Percentiles rank a stretch among this genome's conserved stretches.
Conservation (phyloP, 1,140 invertebrate species). For the Zophobas atratus region DNA sequence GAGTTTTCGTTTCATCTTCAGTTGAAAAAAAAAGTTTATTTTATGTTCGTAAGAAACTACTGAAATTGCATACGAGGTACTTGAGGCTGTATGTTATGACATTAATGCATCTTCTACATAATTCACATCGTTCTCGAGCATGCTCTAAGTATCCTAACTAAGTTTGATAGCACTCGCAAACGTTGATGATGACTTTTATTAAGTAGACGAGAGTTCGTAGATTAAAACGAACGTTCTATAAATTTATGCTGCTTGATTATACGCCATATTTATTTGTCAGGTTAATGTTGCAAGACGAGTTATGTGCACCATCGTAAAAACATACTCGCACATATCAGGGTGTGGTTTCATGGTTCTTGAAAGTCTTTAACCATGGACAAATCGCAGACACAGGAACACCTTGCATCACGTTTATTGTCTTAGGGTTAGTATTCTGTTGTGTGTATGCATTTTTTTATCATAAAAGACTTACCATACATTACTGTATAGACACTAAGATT, state of each 20-base stretch:
- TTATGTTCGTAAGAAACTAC: conserved; percentile 14
- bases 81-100: conserved; percentile 25
- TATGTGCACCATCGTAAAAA: conserved; percentile 35
- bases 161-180: conserved; percentile 26
- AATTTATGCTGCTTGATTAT: conserved; percentile 33
- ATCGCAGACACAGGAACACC: background rate
- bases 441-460: too few species aligned
- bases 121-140: conserved; percentile 30
- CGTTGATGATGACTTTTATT: conserved; percentile 33
- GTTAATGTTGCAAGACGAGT: conserved; percentile 33
- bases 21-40: too few species aligned
- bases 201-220: conserved; percentile 24
- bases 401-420: too few species aligned
- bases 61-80: conserved; percentile 13
- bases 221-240: conserved; percentile 36
- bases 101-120: conserved; percentile 24
- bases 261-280: conserved; percentile 33
- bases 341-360: conserved; percentile 33
- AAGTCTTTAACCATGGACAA: background rate
- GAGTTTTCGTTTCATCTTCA: background rate
- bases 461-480: too few species aligned
- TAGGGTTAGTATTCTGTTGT: too few species aligned
- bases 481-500: too few species aligned
- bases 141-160: conserved; percentile 33
- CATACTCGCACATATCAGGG: conserved; percentile 19